Evolutionary conservation across 1,140 invertebrate genomes (phyloP).

Genomic region (Galendromus occidentalis): DNA sequence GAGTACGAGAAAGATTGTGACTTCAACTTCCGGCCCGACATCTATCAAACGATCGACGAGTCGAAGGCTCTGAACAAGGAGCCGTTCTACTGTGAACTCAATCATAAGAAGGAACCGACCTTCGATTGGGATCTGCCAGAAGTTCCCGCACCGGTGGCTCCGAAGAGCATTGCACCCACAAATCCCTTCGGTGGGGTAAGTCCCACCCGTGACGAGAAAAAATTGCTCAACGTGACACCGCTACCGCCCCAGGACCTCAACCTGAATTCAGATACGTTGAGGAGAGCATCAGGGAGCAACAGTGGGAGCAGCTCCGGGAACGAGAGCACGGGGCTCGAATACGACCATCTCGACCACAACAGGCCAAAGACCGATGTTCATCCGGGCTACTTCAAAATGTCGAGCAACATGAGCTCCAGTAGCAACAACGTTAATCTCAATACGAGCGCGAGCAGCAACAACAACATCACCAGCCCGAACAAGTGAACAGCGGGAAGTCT

Average conservation of each 20-base stretch:
- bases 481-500: too few species aligned
- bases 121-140: neutral
- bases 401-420: neutral
- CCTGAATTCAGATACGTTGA: neutral
- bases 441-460: too few species aligned
- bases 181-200: neutral
- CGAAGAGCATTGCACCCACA: neutral
- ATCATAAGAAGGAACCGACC: neutral
- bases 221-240: neutral
- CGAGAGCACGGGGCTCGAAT: neutral
- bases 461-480: too few species aligned
- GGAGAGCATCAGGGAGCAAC: neutral
- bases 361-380: neutral
- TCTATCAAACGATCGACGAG: slow-evolving; percentile 1
- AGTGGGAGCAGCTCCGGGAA: slow-evolving; percentile 5
- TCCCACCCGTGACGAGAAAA: neutral
- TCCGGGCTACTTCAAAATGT: slow-evolving; percentile 2
- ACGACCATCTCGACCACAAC: neutral
- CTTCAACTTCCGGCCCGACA: neutral
- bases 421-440: too few species aligned
- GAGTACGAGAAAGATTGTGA: neutral
- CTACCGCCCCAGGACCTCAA: neutral
- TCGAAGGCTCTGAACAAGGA: neutral
- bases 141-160: neutral
- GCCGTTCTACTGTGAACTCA: neutral